Evolutionary conservation across 2,888 invertebrate species (phyloP), one percentile per base, ranked within the genome.

Genomic region (Pristionchus arcanus): DNA sequence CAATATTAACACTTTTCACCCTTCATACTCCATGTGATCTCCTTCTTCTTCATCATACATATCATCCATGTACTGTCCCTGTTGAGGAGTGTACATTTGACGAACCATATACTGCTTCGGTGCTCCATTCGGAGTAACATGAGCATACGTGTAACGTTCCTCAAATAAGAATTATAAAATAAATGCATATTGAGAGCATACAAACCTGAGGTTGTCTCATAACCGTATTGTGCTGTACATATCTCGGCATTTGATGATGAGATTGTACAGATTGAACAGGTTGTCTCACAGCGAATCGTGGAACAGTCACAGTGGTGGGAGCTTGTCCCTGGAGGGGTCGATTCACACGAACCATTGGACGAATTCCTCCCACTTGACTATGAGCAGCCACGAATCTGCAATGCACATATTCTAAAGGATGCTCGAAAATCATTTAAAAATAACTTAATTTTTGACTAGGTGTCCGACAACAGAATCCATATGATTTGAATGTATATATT

Each of bases 31-130:
- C 74, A 88, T 74, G 5, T 88, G 55, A 25, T 88, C 74, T 37
- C 74, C 55, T 34, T 88, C 74, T 42, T 87, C 87, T 13, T 88
- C 87, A 49, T 88, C 87, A 55, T 88, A 88, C 53, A 88, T 31
- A 3, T 88, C 87, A 13, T 88, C 87, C 87, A 74, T 63, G 21
- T 88, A 88, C 59, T 88, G 87, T 7, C 13, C 31, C 25, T 74
- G 66, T 53, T 55, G 49, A 55, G 71, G 21, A 19, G 87, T 25
- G 28, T 87, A 87, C 68, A 87, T 87, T 49, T 37, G 87, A 21
- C 87, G 37, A 2, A 68, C 87, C n/a, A 87, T 16, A 28, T 87
- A 87, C 68, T 87, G 66, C 68, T 87, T 66, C 28, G 55, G 31
- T 37, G 42, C 87, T 37, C 87, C 87, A 49, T 87, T 87, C 49